Evolutionary conservation across 2,113 vertebrate genomes (phyloP).

Genomic region (Sorex araneus): DNA sequence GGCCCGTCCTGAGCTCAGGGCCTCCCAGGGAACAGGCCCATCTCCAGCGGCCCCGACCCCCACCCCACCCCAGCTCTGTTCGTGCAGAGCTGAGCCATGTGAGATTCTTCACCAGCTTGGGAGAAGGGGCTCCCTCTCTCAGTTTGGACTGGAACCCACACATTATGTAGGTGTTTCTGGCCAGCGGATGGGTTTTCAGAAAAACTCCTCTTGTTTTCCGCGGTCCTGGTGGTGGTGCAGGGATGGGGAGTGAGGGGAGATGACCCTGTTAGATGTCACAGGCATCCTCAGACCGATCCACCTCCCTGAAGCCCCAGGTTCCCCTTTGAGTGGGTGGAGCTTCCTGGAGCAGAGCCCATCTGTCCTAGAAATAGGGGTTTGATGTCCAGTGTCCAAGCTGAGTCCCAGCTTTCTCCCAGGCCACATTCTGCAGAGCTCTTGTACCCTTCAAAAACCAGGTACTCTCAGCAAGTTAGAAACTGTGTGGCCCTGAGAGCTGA

Average conservation of each 20-base stretch:
- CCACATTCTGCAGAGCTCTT: background rate
- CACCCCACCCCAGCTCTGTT: background rate
- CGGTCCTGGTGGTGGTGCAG: background rate
- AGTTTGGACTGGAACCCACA: background rate
- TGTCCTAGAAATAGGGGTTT: background rate
- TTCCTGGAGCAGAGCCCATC: background rate
- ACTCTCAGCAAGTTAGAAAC: background rate
- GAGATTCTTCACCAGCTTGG: background rate
- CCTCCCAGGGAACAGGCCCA: accelerated
- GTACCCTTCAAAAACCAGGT: background rate
- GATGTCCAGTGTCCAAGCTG: background rate
- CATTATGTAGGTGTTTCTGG: background rate
- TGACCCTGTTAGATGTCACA: background rate
- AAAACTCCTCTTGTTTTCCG: background rate
- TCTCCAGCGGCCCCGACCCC: accelerated
- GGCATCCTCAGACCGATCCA: background rate
- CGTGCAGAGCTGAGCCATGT: background rate
- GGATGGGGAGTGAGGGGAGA: background rate
- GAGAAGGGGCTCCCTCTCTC: background rate
- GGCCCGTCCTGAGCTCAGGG: too few species aligned
- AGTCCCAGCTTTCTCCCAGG: background rate
- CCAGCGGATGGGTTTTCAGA: background rate
- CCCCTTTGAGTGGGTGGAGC: background rate
- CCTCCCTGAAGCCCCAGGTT: background rate
- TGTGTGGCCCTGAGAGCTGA: background rate